Evolutionary conservation across 2,113 vertebrate species (phyloP).

Genomic region (Cardinalis cardinalis): DNA sequence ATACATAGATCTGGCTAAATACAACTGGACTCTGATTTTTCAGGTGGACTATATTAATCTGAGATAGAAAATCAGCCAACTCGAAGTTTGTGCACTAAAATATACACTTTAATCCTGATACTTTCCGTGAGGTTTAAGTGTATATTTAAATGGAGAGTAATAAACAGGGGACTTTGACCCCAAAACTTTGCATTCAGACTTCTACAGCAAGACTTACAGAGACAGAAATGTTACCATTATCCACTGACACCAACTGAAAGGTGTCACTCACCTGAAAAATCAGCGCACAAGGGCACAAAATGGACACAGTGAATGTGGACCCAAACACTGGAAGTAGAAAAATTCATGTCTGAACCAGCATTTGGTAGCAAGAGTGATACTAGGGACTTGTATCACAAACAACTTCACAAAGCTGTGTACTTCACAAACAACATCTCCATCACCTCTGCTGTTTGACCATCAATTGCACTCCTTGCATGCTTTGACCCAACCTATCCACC

Average conservation of each 20-base stretch:
- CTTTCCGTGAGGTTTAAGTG: fast-evolving
- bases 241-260: background rate
- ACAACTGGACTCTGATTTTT: background rate
- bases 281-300: fast-evolving
- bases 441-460: background rate
- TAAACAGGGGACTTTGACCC: background rate
- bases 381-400: background rate
- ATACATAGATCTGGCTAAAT: background rate
- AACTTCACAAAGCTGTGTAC: no score
- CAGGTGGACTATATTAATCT: background rate
- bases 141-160: background rate
- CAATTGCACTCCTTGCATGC: background rate
- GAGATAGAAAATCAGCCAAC: background rate
- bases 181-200: fast-evolving
- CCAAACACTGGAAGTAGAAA: background rate
- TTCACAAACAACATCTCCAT: background rate
- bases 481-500: background rate
- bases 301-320: background rate
- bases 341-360: background rate
- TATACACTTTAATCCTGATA: background rate
- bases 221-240: background rate
- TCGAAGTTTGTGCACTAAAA: background rate
- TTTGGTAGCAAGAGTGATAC: background rate
- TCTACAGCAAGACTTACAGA: background rate
- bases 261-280: background rate